These are phyloP conservation scores for Lemur catta DNA, from an alignment of 2,797 vertebrate species.

Conservation along the genomic window DNA sequence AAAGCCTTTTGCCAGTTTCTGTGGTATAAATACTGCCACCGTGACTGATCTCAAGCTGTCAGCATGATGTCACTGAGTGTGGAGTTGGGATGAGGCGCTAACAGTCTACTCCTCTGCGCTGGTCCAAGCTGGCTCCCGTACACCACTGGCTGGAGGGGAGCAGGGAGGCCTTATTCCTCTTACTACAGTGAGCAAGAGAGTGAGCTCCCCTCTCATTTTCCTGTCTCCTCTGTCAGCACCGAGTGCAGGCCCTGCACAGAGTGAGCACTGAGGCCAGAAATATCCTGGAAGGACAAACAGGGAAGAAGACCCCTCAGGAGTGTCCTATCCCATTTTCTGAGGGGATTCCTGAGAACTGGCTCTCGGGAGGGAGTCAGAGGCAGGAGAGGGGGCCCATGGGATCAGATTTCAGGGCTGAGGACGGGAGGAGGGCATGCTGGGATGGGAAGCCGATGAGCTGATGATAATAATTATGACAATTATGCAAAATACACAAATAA, in stretches of 20 bases:
- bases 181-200: background rate
- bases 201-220: background rate
- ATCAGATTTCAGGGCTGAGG: slow-evolving; percentile 53
- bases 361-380: background rate
- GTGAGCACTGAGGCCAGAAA: background rate
- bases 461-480: slow-evolving; percentile 82
- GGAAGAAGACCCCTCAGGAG: background rate
- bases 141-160: background rate
- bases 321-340: background rate
- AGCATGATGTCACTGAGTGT: background rate
- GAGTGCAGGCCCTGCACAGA: background rate
- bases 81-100: background rate
- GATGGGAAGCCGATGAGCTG: slow-evolving; percentile 74
- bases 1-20: background rate
- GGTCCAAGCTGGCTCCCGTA: background rate
- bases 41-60: background rate
- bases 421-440: slow-evolving; percentile 46
- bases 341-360: background rate
- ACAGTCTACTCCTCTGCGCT: background rate
- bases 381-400: slow-evolving; percentile 37
- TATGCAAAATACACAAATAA: slow-evolving; percentile 79
- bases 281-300: background rate
- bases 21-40: background rate
- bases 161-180: background rate
- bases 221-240: background rate